A percentile compares a stretch with the other conserved stretches of the same genome.
Evolutionary conservation across 2,113 vertebrate genomes (phyloP).

Genomic region (Pungitius pungitius): DNA sequence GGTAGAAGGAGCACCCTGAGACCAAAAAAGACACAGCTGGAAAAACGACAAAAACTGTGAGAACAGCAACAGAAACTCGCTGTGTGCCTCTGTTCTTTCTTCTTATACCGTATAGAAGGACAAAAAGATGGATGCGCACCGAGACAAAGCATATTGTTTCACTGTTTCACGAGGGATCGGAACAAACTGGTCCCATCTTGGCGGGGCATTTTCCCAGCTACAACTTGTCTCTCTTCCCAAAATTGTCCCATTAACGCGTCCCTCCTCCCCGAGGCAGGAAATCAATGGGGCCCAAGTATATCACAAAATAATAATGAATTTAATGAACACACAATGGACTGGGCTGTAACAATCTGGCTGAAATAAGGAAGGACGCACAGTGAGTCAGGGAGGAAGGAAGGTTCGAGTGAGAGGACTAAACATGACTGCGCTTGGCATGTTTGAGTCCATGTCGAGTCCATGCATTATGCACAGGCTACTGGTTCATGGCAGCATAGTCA

Average conservation of each 20-base stretch:
- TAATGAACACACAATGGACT: conserved; percentile 32
- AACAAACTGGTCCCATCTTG: conserved; percentile 33
- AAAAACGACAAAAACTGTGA: not conserved
- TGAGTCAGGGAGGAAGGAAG: not conserved
- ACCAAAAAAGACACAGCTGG: conserved; percentile 20
- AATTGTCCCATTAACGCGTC: conserved; percentile 2
- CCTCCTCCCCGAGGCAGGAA: conserved; percentile 6
- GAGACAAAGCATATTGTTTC: conserved; percentile 20
- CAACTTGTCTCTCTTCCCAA: conserved; percentile 15
- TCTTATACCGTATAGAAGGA: conserved; percentile 9
- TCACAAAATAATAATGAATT: conserved; percentile 53
- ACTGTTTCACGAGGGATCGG: conserved; percentile 25
- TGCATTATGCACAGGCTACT: conserved; percentile 66
- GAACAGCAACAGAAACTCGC: conserved; percentile 11
- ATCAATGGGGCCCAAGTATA: conserved; percentile 22
- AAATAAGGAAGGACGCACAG: conserved; percentile 24
- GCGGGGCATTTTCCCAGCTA: conserved; percentile 23
- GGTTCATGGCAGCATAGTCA: conserved; percentile 51
- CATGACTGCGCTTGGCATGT: conserved; percentile 52
- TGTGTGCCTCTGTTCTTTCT: conserved; percentile 23
- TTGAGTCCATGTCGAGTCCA: conserved; percentile 57
- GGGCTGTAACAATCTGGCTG: conserved; percentile 14
- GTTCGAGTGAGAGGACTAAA: conserved; percentile 34
- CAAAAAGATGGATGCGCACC: conserved; percentile 13
- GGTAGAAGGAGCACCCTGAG: conserved; percentile 23